Evolutionary conservation across 2,797 vertebrate species (phyloP).

Genomic region (Chelidonichthys spinosus): DNA sequence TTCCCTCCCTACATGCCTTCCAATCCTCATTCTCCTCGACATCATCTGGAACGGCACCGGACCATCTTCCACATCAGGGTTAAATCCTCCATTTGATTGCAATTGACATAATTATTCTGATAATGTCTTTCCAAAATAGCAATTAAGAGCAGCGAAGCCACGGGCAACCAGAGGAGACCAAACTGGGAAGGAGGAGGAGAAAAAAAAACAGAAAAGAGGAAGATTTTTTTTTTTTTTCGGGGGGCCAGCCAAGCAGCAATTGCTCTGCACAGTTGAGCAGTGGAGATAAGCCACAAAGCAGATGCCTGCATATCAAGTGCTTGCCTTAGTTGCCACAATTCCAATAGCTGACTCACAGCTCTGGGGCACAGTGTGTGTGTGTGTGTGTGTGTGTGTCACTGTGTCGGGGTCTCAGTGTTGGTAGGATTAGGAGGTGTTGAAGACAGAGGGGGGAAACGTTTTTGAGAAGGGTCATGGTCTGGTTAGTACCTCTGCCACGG

Average conservation of each 20-base stretch:
- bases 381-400: slow-evolving; percentile 27
- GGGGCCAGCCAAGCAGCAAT: slow-evolving; percentile 80
- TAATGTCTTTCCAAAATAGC: slow-evolving; percentile 71
- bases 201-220: slow-evolving; percentile 39
- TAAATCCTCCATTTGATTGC: slow-evolving; percentile 79
- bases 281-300: slow-evolving; percentile 84
- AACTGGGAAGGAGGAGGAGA: slow-evolving; percentile 15
- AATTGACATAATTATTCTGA: slow-evolving; percentile 67
- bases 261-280: slow-evolving; percentile 81
- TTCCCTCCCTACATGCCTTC: not conserved
- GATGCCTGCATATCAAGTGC: slow-evolving; percentile 81
- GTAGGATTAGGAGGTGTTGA: slow-evolving; percentile 43
- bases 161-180: slow-evolving; percentile 27
- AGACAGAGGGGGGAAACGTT: slow-evolving; percentile 58
- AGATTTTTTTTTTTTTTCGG: slow-evolving; percentile 40
- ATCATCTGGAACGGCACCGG: slow-evolving; percentile 50
- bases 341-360: slow-evolving; percentile 76
- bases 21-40: slow-evolving; percentile 8
- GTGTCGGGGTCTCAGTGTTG: slow-evolving; percentile 25
- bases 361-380: slow-evolving; percentile 25
- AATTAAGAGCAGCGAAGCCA: slow-evolving; percentile 65
- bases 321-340: slow-evolving; percentile 77
- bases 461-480: slow-evolving; percentile 59
- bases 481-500: slow-evolving; percentile 58
- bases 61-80: slow-evolving; percentile 65